A percentile compares a stretch with the other conserved stretches of the same genome.
These are phyloP conservation scores for Nesidiocoris tenuis DNA, from an alignment of 2,888 invertebrate genomes.

Conservation along the genomic window DNA sequence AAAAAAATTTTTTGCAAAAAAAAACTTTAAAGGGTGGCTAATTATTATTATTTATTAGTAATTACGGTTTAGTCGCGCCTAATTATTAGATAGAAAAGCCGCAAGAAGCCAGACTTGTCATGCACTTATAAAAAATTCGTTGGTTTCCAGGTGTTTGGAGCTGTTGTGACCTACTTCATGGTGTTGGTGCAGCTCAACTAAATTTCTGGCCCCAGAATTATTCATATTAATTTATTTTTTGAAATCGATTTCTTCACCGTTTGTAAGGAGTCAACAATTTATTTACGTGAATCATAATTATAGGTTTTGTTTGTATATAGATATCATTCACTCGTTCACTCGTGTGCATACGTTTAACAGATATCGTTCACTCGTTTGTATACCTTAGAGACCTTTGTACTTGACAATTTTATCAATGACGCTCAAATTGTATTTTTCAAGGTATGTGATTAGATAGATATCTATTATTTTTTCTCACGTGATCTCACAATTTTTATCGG, in stretches of 20 bases:
- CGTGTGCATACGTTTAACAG: too few species aligned
- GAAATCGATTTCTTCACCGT: background rate
- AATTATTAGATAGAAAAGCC: background rate
- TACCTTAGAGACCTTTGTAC: too few species aligned
- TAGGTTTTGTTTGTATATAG: too few species aligned
- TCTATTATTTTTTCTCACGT: too few species aligned
- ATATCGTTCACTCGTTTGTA: too few species aligned
- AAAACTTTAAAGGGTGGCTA: background rate
- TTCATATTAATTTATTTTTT: background rate
- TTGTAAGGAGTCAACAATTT: background rate
- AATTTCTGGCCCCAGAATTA: slow-evolving; percentile 49
- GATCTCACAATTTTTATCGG: too few species aligned
- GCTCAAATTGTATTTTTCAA: too few species aligned
- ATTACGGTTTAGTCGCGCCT: slow-evolving; percentile 5
- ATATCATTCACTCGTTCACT: too few species aligned
- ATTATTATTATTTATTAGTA: slow-evolving; percentile 6
- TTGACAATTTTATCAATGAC: too few species aligned
- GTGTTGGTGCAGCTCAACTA: slow-evolving; percentile 85
- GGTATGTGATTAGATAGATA: too few species aligned
- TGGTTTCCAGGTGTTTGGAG: slow-evolving; percentile 72
- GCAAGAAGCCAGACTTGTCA: background rate
- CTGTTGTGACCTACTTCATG: slow-evolving; percentile 88
- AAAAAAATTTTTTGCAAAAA: background rate
- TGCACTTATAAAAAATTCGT: background rate
- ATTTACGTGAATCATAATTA: too few species aligned